Conservation (phyloP, 2,113 vertebrate genomes). For the Nycticryphes semicollaris region DNA sequence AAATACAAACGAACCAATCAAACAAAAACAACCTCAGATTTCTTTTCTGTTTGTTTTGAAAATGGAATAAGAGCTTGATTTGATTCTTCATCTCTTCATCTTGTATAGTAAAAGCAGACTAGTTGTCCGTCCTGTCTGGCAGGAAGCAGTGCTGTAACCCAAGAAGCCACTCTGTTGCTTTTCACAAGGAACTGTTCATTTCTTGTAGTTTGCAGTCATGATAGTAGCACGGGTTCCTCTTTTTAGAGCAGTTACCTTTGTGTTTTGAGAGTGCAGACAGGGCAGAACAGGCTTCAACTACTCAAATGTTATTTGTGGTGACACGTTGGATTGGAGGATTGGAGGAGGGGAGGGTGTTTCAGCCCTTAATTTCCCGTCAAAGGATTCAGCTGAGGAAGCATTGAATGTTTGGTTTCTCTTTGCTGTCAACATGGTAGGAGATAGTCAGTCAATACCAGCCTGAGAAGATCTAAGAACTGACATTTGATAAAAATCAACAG, state of each 20-base stretch:
- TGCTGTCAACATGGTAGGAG: neutral
- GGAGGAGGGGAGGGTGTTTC: neutral
- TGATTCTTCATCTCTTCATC: neutral
- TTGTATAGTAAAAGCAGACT: neutral
- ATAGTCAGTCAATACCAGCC: neutral
- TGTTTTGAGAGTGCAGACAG: neutral
- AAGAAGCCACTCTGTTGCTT: neutral
- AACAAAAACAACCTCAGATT: neutral
- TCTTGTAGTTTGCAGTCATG: neutral
- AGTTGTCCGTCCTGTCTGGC: neutral
- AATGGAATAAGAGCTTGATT: neutral
- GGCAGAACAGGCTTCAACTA: neutral
- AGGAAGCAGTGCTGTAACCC: neutral
- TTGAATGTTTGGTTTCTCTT: neutral
- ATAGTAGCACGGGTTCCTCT: neutral
- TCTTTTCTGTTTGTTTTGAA: neutral
- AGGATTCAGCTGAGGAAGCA: neutral
- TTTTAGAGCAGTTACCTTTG: neutral
- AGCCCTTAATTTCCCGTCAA: slow-evolving; percentile 47
- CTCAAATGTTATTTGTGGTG: neutral
- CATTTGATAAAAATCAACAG: neutral
- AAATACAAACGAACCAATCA: neutral
- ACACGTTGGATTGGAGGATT: neutral
- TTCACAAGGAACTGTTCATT: neutral
- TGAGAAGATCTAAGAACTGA: neutral